Conservation (phyloP, 2,113 vertebrate species). For the Cromileptes altivelis region DNA sequence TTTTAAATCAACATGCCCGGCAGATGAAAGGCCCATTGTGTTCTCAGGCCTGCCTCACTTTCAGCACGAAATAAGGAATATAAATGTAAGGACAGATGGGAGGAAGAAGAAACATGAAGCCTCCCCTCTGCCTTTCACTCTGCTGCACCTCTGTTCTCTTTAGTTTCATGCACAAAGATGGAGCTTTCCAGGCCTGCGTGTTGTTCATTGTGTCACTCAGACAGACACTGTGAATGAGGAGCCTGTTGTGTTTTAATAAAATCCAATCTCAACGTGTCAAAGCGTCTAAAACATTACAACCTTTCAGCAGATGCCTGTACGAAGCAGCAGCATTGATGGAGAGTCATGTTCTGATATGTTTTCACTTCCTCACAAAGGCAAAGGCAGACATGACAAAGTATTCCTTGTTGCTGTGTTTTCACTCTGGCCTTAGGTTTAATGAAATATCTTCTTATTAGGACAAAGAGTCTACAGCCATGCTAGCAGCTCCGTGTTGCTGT, state of each 20-base stretch:
- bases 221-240: background rate
- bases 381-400: no score
- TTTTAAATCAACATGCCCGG: slow-evolving; percentile 31
- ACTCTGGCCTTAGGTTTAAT: no score
- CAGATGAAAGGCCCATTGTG: slow-evolving; percentile 5
- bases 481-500: no score
- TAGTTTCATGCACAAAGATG: slow-evolving; percentile 12
- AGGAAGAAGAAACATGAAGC: background rate
- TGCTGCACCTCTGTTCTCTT: background rate
- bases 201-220: background rate
- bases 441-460: no score
- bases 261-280: slow-evolving; percentile 16
- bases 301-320: no score
- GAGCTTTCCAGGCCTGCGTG: background rate
- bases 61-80: slow-evolving; percentile 16
- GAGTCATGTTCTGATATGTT: no score
- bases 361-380: no score
- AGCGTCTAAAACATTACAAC: no score
- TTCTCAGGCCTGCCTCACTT: background rate
- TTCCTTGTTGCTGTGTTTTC: no score
- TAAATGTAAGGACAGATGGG: slow-evolving; percentile 15
- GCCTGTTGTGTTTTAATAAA: background rate
- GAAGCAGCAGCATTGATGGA: no score
- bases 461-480: no score
- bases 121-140: background rate